These are phyloP conservation scores for Protula sp. DNA, from an alignment of 2,888 invertebrate species.

Conservation along the genomic window DNA sequence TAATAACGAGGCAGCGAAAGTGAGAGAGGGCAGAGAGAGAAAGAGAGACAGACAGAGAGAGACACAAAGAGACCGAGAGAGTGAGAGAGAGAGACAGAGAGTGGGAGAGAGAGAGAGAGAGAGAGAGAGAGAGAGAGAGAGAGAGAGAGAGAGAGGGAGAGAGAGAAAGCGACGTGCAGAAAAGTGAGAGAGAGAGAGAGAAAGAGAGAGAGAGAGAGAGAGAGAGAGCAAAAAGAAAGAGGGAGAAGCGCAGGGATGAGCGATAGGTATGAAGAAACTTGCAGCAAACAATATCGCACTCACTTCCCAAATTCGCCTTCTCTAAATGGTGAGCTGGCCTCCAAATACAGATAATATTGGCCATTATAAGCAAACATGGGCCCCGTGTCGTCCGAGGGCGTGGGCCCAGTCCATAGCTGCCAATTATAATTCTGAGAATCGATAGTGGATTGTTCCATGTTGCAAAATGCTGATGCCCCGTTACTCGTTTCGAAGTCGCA, in stretches of 20 bases:
- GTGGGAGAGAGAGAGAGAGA: neutral
- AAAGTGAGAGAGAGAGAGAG: neutral
- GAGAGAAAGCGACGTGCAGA: too few relatives aligned
- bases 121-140: neutral
- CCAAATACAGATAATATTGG: slow-evolving; percentile 70
- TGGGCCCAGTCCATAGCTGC: slow-evolving; percentile 29
- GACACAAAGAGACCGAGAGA: too few relatives aligned
- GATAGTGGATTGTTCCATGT: slow-evolving; percentile 35
- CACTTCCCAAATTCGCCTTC: too few relatives aligned
- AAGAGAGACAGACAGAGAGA: too few relatives aligned
- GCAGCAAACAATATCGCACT: too few relatives aligned
- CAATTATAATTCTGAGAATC: slow-evolving; percentile 44
- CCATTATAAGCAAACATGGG: slow-evolving; percentile 19
- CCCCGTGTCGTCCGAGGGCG: slow-evolving; percentile 21
- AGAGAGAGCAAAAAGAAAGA: too few relatives aligned
- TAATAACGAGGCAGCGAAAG: neutral
- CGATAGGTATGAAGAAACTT: too few relatives aligned
- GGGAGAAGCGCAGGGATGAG: too few relatives aligned
- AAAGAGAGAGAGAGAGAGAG: slow-evolving; percentile 44
- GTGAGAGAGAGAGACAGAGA: too few relatives aligned
- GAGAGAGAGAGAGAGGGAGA: neutral
- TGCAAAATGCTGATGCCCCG: slow-evolving; percentile 39
- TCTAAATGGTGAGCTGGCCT: slow-evolving; percentile 67
- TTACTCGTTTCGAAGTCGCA: slow-evolving; percentile 46
- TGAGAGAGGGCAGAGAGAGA: too few relatives aligned